Base-by-base conservation (phyloP, 2,888 invertebrate species). In the Pterostichus niger region DNA sequence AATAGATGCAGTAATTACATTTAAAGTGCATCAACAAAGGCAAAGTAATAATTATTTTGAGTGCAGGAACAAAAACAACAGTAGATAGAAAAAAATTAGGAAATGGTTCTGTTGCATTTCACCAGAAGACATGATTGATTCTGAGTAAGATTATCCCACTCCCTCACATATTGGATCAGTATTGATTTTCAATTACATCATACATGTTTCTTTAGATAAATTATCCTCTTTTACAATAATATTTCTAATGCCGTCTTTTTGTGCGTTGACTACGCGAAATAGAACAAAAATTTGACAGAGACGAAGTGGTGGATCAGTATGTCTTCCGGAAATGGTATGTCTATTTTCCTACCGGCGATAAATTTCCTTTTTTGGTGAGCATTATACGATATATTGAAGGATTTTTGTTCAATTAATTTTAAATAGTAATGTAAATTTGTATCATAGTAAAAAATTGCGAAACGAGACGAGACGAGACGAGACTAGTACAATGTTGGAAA, bases 101-200 rank as follows among this genome's bases (percentile, higher is more conserved):
- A 24, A 24, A 24, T 24, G 1, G 24, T 49, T 11, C 11, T 0
- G 10, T 61, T 61, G 6, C 24, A 61, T 49, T 13, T 49, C n/a
- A 24, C 24, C 5, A 5, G 13, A 71, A 33, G 40, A 54, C 17
- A 54, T 56, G 24, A 54, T 77, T 52, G 31, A 77, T 77, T 40
- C 15, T 56, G 40, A 9, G 11, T 35, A 13, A 77, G n/a, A 35
- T 56, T 77, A 77, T 17, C 11, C 13, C 13, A n/a, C 49, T 77
- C 54, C 56, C 11, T 35, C 13, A n/a, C 49, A 49, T 49, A 17
- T 59, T 24, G 54, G 15, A 56, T 46, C 49, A 17, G 40, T 54
- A 80, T 80, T 35, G 80, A 80, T 80, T 80, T 80, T 80, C 80
- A 80, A 80, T 80, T 80, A 80, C 61, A 59, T 78, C 56, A 78